Base-by-base conservation (phyloP, 2,888 invertebrate species). In the Coelopa pilipes region DNA sequence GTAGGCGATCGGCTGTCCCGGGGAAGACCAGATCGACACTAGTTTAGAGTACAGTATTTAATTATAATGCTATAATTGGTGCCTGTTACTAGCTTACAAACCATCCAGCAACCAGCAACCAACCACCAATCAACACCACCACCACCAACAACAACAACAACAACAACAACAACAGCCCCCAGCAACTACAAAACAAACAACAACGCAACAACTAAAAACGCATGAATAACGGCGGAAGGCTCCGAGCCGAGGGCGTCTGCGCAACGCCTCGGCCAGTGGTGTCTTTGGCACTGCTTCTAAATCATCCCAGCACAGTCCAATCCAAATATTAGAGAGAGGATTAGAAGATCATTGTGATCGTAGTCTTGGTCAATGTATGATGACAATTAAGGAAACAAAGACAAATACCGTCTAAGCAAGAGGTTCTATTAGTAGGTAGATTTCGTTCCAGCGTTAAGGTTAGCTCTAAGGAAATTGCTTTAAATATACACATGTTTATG, bases 31-130 rank as follows among this genome's bases (percentile, higher is more conserved):
- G 74, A 74, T 62, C 63, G 76, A 73, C 77, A 73, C 62, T 79
- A 76, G 74, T 75, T 76, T 60, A 78, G 78, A 82, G 79, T 80
- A 79, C 80, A 82, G 78, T 81, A 79, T 80, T 82, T 82, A 78
- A 79, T 78, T 79, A 80, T 79, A 80, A 78, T 78, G 79, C 77
- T 78, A 76, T 76, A 81, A 78, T 79, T 79, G 82, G 81, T 82
- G 80, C 78, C 81, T 82, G 81, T 81, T 79, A 75, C 60, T 69
- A 75, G 62, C 46, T 72, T 72, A 63, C 55, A 47, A 71, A 63
- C 24, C 50, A 34, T 65, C 34, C 19, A 5, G 9, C n/a, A 69
- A 17, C 34, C 59, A 24, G 15, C 21, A 68, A 53, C 24, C 24
- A 3, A 65, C 47, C 2, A 9, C n/a, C 47, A 66, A 53, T 53